Evolutionary conservation across 2,888 invertebrate species (phyloP).

Genomic region (Schizaphis graminum): DNA sequence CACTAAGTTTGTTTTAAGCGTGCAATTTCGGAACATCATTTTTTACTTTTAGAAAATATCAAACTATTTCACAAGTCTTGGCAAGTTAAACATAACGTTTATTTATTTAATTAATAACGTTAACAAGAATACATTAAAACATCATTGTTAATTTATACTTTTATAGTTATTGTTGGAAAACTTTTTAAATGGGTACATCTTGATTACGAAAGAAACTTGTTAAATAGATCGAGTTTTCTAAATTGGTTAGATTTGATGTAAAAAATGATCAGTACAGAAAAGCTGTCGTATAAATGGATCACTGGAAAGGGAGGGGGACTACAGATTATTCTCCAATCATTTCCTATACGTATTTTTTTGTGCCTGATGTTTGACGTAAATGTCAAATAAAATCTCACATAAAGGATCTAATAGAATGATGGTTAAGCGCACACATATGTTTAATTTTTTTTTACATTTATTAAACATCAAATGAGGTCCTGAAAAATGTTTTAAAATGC

Average conservation of each 20-base stretch:
- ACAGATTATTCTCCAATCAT: not conserved
- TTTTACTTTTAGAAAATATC: slow-evolving; percentile 20
- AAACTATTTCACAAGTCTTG: slow-evolving; percentile 22
- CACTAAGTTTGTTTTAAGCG: slow-evolving; percentile 27
- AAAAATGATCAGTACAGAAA: not conserved
- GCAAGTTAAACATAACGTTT: slow-evolving; percentile 27
- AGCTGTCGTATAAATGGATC: slow-evolving; percentile 32
- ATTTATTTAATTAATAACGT: slow-evolving; percentile 40
- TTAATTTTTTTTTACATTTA: not conserved
- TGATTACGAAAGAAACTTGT: slow-evolving; percentile 6
- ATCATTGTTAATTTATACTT: slow-evolving; percentile 23
- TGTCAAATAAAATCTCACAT: slow-evolving; percentile 36
- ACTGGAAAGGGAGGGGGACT: no score
- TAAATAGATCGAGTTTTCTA: not conserved
- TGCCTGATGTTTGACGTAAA: slow-evolving; percentile 26
- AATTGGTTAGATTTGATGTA: not conserved
- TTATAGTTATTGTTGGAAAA: slow-evolving; percentile 26
- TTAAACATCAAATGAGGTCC: not conserved
- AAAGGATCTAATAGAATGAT: not conserved
- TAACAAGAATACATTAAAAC: slow-evolving; percentile 19
- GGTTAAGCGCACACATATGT: not conserved
- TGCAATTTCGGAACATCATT: not conserved
- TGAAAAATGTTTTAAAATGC: not conserved
- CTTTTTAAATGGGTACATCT: not conserved
- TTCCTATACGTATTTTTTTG: slow-evolving; percentile 19